Base-by-base conservation (phyloP, 2,797 vertebrate genomes). In the Sylvia borin region DNA sequence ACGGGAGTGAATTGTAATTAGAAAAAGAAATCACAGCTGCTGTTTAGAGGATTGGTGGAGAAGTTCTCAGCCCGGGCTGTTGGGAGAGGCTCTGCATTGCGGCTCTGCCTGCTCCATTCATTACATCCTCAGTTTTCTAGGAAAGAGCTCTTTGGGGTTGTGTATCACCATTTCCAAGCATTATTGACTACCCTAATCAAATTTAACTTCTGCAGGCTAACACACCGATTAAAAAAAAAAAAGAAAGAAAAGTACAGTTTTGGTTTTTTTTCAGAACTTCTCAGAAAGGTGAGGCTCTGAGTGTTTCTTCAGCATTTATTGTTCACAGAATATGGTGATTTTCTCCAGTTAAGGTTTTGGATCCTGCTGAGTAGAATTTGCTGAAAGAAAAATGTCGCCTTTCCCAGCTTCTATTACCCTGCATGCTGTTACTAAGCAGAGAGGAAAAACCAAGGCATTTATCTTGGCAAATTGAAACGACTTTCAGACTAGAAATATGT, bases 51-150 rank as follows among this genome's bases (percentile, higher is more conserved):
- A n/a, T 20, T 89, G 88, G 64, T 91, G 19, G 84, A 70, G 94
- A 95, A 88, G 80, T 94, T 95, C 66, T 53, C 84, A 84, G 84
- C 34, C 84, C 79, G 54, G 2, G 11, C 66, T 85, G 62, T 62
- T 8, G 76, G 88, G 85, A 88, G 94, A 16, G 88, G 81, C 85
- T 81, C 95, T 93, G 92, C 95, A 97, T 93, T 97, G 95, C 92
- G 60, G 92, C 91, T 95, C 0, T 89, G 90, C 81, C 79, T 76
- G 4, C 0, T 93, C 74, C 89, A 73, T 93, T 93, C 94, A 83
- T 85, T 87, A n/a, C 88, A 19, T n/a, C 84, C 78, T 70, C 77
- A 4, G 85, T 84, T 96, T 93, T 95, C 94, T 95, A 95, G 76
- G 93, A 94, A 95, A 75, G 83, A 77, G 78, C 61, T 91, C 82